phyloP scores from a whole-genome alignment of 2,113 vertebrate species.

The Elanoides forficatus region DNA sequence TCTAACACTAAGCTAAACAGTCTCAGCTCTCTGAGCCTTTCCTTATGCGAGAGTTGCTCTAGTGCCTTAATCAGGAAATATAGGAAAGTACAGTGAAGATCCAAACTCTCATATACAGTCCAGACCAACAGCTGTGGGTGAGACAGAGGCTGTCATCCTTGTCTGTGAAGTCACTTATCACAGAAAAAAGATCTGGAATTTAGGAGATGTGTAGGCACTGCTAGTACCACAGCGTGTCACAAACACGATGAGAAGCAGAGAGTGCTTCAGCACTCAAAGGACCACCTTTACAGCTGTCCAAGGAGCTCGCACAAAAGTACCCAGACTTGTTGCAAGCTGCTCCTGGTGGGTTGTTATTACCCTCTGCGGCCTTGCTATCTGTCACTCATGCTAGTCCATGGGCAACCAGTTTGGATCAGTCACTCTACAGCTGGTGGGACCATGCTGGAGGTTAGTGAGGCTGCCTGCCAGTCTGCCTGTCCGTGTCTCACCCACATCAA shows the following conservation, averaged over 20 bases:
- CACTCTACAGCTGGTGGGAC: neutral
- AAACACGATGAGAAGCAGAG: rapidly evolving
- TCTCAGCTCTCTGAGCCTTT: neutral
- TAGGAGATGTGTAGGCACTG: neutral
- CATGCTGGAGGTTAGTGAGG: neutral
- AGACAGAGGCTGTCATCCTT: neutral
- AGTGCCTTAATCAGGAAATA: neutral
- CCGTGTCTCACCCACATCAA: neutral
- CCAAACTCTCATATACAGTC: neutral
- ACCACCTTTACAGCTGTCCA: neutral
- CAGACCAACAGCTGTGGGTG: neutral
- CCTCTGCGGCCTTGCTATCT: neutral
- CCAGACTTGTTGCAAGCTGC: neutral
- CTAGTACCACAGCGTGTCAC: neutral
- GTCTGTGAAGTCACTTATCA: neutral
- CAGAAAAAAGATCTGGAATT: neutral
- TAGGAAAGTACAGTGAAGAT: neutral
- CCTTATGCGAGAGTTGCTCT: neutral
- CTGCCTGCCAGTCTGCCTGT: neutral
- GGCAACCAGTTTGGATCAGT: neutral
- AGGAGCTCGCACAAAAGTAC: neutral
- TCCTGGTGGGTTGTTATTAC: neutral
- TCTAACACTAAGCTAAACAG: neutral
- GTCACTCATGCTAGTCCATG: neutral
- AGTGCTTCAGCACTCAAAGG: neutral